phyloP scores from a whole-genome alignment of 2,888 invertebrate genomes.

The Drosophila lutescens region DNA sequence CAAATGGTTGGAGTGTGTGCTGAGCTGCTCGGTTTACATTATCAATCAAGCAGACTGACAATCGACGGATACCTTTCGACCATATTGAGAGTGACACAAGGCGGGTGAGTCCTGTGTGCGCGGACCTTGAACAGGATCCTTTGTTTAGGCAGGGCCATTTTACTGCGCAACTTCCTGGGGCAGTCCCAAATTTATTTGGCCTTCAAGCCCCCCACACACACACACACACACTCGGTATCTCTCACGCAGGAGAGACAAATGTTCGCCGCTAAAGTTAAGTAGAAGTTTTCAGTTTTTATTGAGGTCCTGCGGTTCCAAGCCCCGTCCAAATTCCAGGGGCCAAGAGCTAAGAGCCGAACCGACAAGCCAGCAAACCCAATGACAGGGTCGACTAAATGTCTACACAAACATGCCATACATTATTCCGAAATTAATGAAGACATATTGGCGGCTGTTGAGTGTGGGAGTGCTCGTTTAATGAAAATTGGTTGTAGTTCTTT shows the following conservation, averaged over 20 bases:
- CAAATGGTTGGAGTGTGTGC: conserved; percentile 15
- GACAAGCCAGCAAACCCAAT: neutral
- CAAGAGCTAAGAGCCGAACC: conserved; percentile 2
- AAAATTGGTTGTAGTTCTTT: conserved; percentile 73
- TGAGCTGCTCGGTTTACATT: conserved; percentile 73
- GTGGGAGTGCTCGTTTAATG: conserved; percentile 62
- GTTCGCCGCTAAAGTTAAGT: conserved; percentile 52
- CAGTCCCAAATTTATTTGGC: conserved; percentile 51
- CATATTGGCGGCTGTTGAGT: conserved; percentile 57
- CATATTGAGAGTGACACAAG: conserved; percentile 58
- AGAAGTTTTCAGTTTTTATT: conserved; percentile 60
- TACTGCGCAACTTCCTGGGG: conserved; percentile 28
- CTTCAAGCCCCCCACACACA: conserved; percentile 44
- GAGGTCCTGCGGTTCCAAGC: conserved; percentile 28
- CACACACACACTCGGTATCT: conserved; percentile 3
- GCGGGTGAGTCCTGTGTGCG: conserved; percentile 4
- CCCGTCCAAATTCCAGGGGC: neutral
- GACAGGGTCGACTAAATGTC: conserved; percentile 59
- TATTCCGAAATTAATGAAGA: conserved; percentile 76
- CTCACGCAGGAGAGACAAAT: conserved; percentile 52
- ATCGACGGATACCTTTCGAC: conserved; percentile 66
- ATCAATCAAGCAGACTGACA: conserved; percentile 77
- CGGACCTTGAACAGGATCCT: conserved; percentile 67
- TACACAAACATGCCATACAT: conserved; percentile 64
- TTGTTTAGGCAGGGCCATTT: conserved; percentile 55